These are phyloP conservation scores for Syndactyla subalaris DNA, from an alignment of 2,797 vertebrate genomes.

Conservation along the genomic window DNA sequence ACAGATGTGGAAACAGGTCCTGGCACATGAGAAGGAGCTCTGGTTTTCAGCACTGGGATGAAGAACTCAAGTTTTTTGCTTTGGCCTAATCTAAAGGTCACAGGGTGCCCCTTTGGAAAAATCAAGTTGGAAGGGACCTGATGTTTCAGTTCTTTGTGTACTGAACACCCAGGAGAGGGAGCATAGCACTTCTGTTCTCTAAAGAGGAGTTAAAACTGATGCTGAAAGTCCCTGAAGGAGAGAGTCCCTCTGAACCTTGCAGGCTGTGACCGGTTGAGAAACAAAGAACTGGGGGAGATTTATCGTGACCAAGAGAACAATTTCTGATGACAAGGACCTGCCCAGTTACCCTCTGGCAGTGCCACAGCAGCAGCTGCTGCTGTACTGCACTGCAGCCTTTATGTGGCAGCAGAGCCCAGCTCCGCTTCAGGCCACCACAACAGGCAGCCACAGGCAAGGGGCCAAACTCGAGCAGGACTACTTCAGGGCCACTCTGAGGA, in stretches of 20 bases:
- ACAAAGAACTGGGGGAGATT: not conserved
- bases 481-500: not conserved
- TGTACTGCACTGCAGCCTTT: slow-evolving; percentile 6
- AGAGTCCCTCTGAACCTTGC: not conserved
- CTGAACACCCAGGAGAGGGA: not conserved
- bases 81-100: not conserved
- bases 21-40: not conserved
- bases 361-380: not conserved
- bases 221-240: not conserved
- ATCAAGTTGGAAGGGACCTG: not conserved
- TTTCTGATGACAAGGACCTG: not conserved
- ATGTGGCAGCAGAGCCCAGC: slow-evolving; percentile 43
- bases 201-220: not conserved
- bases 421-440: not conserved
- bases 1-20: not conserved
- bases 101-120: not conserved
- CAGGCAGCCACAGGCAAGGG: not conserved
- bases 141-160: not conserved
- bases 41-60: not conserved
- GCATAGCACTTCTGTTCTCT: not conserved
- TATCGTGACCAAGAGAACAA: not conserved
- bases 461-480: not conserved
- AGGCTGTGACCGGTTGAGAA: not conserved
- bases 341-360: not conserved
- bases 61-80: not conserved